Conservation (phyloP, 2,888 invertebrate species). For the Heliconius cydno region DNA sequence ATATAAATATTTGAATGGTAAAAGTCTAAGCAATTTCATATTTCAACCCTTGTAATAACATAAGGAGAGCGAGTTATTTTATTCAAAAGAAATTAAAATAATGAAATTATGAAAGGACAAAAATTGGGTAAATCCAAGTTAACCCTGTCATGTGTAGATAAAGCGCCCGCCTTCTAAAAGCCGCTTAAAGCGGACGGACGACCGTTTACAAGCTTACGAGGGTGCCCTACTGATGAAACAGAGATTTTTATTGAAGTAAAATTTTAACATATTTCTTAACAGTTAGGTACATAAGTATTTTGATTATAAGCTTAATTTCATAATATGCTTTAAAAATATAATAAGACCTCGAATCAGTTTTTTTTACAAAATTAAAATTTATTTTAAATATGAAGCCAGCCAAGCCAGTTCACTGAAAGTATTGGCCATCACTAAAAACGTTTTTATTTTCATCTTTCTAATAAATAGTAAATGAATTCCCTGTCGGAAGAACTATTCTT, state of each 20-base stretch:
- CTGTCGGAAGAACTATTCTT: no score
- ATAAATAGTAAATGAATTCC: no score
- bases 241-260: slow-evolving; percentile 2
- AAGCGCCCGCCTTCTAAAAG: neutral
- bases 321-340: neutral
- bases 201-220: slow-evolving; percentile 7
- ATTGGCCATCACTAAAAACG: no score
- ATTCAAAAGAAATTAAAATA: neutral
- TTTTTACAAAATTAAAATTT: no score
- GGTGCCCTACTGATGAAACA: neutral
- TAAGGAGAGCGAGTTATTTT: neutral
- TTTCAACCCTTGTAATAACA: neutral
- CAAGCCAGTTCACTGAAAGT: no score
- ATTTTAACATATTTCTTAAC: neutral
- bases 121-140: slow-evolving; percentile 4
- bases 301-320: neutral
- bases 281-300: neutral
- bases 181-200: neutral
- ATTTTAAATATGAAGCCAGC: no score
- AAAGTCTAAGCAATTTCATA: neutral
- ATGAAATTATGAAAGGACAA: neutral
- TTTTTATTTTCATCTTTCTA: no score
- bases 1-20: no score
- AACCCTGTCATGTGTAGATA: slow-evolving; percentile 21
- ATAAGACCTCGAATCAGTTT: no score